Evolutionary conservation across 2,113 vertebrate genomes (phyloP).

Genomic region (Chloropsis cyanopogon): DNA sequence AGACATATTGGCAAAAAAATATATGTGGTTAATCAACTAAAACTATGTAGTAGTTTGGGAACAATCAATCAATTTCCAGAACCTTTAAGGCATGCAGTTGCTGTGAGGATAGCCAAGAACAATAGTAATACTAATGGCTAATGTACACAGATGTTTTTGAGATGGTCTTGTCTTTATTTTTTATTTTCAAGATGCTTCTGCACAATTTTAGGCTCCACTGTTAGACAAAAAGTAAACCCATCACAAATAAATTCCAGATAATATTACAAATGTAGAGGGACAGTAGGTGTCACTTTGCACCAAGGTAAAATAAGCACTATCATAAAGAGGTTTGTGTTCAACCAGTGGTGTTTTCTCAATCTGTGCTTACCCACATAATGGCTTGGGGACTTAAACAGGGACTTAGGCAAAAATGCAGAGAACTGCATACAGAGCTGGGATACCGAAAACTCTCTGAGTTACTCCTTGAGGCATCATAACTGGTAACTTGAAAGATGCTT

Average conservation of each 20-base stretch:
- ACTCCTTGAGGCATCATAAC: not conserved
- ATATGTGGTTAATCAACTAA: conserved; percentile 74
- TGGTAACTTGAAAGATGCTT: not conserved
- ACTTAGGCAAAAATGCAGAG: not conserved
- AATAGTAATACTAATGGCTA: conserved; percentile 20
- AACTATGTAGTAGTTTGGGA: conserved; percentile 74
- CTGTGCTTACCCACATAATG: not conserved
- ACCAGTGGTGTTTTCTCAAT: not conserved
- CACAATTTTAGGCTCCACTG: conserved; percentile 23
- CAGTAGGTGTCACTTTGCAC: conserved; percentile 39
- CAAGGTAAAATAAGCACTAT: not conserved
- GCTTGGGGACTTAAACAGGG: not conserved
- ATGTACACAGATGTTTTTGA: conserved; percentile 43
- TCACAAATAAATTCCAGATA: not conserved
- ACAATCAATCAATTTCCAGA: conserved; percentile 74
- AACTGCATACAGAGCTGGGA: not conserved
- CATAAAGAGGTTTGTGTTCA: not conserved
- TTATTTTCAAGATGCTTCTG: conserved; percentile 28
- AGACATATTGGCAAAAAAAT: conserved; percentile 76
- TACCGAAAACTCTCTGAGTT: not conserved
- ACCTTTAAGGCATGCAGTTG: conserved; percentile 61
- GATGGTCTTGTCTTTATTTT: conserved; percentile 4
- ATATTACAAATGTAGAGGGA: conserved; percentile 37
- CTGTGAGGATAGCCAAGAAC: conserved; percentile 52
- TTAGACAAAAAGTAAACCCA: conserved; percentile 2